Evolutionary conservation across 2,888 invertebrate species (phyloP).

Genomic region (Calameuta filiformis): DNA sequence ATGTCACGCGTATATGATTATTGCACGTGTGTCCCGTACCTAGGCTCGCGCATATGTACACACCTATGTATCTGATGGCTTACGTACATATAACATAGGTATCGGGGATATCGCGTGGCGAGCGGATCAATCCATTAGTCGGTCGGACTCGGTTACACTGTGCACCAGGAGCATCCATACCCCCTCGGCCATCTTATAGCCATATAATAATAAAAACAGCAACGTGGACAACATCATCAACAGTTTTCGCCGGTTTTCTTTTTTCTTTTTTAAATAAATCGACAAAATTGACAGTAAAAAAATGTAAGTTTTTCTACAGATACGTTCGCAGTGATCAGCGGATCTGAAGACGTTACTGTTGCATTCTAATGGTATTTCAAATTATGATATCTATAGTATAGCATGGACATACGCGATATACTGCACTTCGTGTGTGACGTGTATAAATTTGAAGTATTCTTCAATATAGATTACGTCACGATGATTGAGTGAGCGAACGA

Average conservation of each 20-base stretch:
- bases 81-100: constrained; percentile 44
- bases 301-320: background rate
- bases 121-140: constrained; percentile 57
- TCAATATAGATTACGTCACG: background rate
- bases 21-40: background rate
- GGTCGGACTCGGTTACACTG: constrained; percentile 49
- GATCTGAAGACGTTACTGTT: background rate
- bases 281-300: background rate
- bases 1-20: background rate
- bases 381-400: background rate
- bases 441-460: background rate
- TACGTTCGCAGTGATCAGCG: background rate
- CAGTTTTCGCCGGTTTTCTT: background rate
- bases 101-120: constrained; percentile 46
- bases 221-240: background rate
- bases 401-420: background rate
- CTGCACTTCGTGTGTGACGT: background rate
- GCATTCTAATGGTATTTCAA: background rate
- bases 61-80: constrained; percentile 5
- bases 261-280: background rate
- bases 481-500: background rate
- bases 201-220: background rate
- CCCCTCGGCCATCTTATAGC: constrained; percentile 24
- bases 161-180: constrained; percentile 36
- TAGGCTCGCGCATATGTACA: background rate